Evolutionary conservation across 2,113 vertebrate species (phyloP), one percentile per base, ranked within the genome.

Genomic region (Microcebus lehilahytsara): DNA sequence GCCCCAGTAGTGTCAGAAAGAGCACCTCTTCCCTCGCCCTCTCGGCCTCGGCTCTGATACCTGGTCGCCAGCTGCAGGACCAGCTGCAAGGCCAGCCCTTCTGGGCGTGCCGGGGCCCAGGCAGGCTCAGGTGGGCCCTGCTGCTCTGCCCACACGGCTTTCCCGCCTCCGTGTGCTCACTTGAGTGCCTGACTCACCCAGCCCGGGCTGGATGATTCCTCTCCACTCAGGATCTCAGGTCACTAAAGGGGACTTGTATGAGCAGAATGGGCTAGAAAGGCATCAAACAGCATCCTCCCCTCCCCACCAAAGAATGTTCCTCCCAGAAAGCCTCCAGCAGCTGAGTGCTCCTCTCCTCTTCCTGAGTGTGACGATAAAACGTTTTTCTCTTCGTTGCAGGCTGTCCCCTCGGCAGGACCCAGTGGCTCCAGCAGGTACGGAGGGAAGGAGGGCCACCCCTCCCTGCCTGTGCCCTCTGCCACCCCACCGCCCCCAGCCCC

Each of bases 401-500:
- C 96, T 16, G 98, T 99, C 90, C 97, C 99, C 96, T 97, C 98
- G 0, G 97, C 98, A 66, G 98, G 98, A 85, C 92, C 97, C 91
- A 98, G 98, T n/a, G 98, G 99, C 34, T 97, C 95, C 27, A 99
- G 98, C 98, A 99, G 99, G 99, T 99, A 98, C 85, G 96, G 84
- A 80, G 67, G 69, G 42, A 19, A 94, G 32, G 84, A 81, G 64
- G 62, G 62, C 25, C 27, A 4, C 27, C 58, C 13, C 20, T 8
- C 51, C 12, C 2, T 40, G 9, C 2, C 88, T 17, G 6, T 12
- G 11, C 3, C 32, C 64, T 34, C 34, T 51, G 0, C 32, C 1
- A 40, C 1, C 16, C 9, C 14, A 53, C 23, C 3, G 81, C 78
- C 2, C 78, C 79, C 78, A 66, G 90, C 25, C 30, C 91, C 56